phyloP scores from a whole-genome alignment of 2,113 vertebrate genomes.

The Globicephala melas region DNA sequence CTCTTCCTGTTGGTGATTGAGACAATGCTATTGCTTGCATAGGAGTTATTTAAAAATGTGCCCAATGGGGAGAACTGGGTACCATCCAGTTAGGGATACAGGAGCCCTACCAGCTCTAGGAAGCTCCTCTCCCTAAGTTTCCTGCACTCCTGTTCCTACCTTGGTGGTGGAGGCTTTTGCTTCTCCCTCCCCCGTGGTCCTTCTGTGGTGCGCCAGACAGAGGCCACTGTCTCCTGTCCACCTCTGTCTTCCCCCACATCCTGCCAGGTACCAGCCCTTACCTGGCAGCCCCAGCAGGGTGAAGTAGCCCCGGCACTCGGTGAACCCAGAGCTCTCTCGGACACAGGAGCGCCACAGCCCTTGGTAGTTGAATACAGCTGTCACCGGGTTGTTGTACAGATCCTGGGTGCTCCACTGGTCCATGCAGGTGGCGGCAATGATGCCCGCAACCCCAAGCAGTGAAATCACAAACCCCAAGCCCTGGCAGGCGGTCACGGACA shows the following conservation, averaged over 20 bases:
- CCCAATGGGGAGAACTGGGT: neutral
- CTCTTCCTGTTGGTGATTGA: neutral
- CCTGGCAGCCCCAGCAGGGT: slow-evolving; percentile 94
- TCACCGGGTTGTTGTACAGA: slow-evolving; percentile 88
- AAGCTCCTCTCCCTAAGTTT: neutral
- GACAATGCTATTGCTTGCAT: neutral
- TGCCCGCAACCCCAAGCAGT: slow-evolving; percentile 84
- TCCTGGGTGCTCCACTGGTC: slow-evolving; percentile 94
- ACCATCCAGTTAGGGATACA: neutral
- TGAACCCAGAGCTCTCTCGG: slow-evolving; percentile 90
- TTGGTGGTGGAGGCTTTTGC: neutral
- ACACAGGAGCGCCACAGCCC: slow-evolving; percentile 93
- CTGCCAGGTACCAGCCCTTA: slow-evolving; percentile 67
- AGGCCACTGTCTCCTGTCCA: neutral
- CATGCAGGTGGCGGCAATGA: slow-evolving; percentile 89
- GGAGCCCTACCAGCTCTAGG: neutral
- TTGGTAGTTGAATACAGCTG: slow-evolving; percentile 88
- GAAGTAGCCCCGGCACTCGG: slow-evolving; percentile 90
- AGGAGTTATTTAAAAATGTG: neutral
- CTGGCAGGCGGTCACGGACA: slow-evolving; percentile 91
- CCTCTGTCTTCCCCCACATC: neutral
- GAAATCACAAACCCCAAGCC: slow-evolving; percentile 89
- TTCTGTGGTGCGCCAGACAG: neutral
- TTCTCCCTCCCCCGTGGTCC: too few relatives aligned
- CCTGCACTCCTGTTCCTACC: neutral